These are phyloP conservation scores for Achlya flavicornis DNA, from an alignment of 2,888 invertebrate species.

Conservation along the genomic window DNA sequence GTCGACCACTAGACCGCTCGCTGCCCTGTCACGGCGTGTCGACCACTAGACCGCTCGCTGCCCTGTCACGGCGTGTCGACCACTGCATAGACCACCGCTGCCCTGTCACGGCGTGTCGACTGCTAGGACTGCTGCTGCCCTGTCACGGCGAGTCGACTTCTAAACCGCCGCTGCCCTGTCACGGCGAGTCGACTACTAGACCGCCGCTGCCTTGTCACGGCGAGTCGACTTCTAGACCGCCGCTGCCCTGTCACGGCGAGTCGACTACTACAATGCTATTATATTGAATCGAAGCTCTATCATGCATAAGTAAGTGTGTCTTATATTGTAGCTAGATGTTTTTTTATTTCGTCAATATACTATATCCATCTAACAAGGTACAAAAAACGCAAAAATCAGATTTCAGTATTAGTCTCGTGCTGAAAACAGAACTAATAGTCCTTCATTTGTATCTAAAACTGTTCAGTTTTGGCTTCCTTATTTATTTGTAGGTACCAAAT, in stretches of 20 bases:
- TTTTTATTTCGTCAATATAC: no score
- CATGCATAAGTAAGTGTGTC: not conserved
- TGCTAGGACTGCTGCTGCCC: slow-evolving; percentile 15
- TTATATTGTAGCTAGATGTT: no score
- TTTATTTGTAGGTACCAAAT: no score
- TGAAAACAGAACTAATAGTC: no score
- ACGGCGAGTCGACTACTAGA: not conserved
- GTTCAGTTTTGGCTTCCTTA: no score
- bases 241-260: not conserved
- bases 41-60: not conserved
- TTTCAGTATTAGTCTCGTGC: no score
- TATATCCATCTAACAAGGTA: no score
- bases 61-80: slow-evolving; percentile 12
- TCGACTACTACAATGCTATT: not conserved
- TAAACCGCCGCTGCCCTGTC: slow-evolving; percentile 12
- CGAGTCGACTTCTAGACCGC: not conserved
- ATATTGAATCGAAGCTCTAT: not conserved
- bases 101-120: not conserved
- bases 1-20: slow-evolving; percentile 18
- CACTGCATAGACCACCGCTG: not conserved
- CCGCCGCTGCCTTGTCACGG: not conserved
- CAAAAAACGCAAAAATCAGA: no score
- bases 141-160: slow-evolving; percentile 11
- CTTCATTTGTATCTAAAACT: no score
- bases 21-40: slow-evolving; percentile 20